A percentile compares a stretch with the other conserved stretches of the same genome.
phyloP scores from a whole-genome alignment of 2,888 invertebrate species.

The Eristalis tenax region DNA sequence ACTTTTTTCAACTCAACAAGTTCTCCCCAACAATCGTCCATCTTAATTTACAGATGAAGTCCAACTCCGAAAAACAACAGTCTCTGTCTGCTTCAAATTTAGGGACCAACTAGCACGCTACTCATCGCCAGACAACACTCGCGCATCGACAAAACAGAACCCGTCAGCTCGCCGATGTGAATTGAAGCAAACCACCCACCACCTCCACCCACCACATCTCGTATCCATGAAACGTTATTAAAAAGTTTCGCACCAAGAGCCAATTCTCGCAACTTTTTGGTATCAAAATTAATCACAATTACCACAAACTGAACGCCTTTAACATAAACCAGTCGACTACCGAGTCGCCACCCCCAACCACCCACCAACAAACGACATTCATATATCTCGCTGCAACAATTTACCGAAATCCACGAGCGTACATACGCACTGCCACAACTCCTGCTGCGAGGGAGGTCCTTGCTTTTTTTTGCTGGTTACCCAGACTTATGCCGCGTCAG shows the following conservation, averaged over 20 bases:
- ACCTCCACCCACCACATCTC: background rate
- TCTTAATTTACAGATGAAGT: no score
- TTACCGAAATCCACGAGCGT: slow-evolving; percentile 53
- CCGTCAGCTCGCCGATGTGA: background rate
- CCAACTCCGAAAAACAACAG: no score
- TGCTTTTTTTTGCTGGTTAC: background rate
- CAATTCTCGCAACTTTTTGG: slow-evolving; percentile 33
- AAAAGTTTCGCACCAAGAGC: slow-evolving; percentile 42
- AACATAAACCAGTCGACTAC: slow-evolving; percentile 11
- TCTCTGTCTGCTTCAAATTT: no score
- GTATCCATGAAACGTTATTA: slow-evolving; percentile 24
- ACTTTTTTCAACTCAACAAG: no score
- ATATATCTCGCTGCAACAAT: slow-evolving; percentile 59
- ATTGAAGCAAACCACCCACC: background rate
- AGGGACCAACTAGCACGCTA: no score
- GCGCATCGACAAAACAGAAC: no score
- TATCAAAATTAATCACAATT: slow-evolving; percentile 63
- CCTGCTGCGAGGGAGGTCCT: background rate
- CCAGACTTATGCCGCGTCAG: background rate
- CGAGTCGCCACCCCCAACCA: background rate
- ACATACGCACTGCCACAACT: slow-evolving; percentile 16
- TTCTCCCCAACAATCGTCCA: no score
- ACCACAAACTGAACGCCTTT: slow-evolving; percentile 28
- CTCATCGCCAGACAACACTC: no score
- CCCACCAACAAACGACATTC: slow-evolving; percentile 4